Evolutionary conservation across 2,113 vertebrate genomes (phyloP).

Genomic region (Oncorhynchus keta): DNA sequence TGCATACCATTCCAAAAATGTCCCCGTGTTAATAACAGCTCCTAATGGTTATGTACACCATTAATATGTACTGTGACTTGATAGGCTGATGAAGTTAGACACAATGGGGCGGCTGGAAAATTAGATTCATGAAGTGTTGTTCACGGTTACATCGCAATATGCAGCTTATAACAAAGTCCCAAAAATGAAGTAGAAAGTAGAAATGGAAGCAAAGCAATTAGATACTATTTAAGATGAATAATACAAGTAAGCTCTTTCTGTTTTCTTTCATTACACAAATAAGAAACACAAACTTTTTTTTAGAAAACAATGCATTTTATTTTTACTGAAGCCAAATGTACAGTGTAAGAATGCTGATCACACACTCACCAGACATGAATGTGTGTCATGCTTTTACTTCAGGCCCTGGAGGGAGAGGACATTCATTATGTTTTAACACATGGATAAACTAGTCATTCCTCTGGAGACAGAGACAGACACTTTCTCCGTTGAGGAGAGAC

Average conservation of each 20-base stretch:
- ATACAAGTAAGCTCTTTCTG: too few species aligned
- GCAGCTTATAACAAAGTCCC: not conserved
- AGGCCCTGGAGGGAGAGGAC: conserved; percentile 30
- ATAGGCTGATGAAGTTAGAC: conserved; percentile 34
- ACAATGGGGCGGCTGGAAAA: conserved; percentile 40
- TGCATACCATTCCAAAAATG: conserved; percentile 36
- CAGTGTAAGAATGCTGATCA: too few species aligned
- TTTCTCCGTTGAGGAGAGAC: not conserved
- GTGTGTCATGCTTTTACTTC: conserved; percentile 37
- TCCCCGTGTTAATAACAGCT: conserved; percentile 30
- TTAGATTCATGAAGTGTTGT: conserved; percentile 35
- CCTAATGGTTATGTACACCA: conserved; percentile 28
- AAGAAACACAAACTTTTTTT: not conserved
- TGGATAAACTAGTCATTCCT: conserved; percentile 37
- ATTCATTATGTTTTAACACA: conserved; percentile 54
- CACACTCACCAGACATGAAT: conserved; percentile 24
- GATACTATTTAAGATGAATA: too few species aligned
- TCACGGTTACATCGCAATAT: conserved; percentile 27
- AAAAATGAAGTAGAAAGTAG: not conserved
- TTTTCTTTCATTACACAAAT: not conserved
- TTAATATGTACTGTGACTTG: conserved; percentile 29
- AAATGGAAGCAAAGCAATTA: conserved; percentile 1
- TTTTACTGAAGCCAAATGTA: not conserved
- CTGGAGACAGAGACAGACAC: conserved; percentile 6
- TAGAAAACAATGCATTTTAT: not conserved